A percentile compares a stretch with the other conserved stretches of the same genome.
phyloP scores from a whole-genome alignment of 37 sponge, comb jelly and placozoan genomes.

The Chondrilla cf. caribensis region DNA sequence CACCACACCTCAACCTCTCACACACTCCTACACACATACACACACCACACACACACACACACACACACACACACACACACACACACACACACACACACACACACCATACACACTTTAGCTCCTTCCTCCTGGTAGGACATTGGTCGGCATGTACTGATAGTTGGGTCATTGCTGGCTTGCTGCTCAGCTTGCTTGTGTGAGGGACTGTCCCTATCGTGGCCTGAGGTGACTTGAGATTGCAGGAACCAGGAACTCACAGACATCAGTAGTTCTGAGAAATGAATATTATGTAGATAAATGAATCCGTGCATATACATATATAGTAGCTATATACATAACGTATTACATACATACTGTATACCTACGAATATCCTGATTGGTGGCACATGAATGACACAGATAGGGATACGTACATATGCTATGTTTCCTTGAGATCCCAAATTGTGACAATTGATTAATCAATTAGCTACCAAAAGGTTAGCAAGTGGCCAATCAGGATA shows the following conservation, averaged over 20 bases:
- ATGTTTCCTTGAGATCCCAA: too few relatives aligned
- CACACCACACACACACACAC: too few relatives aligned
- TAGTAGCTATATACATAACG: not conserved
- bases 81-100: not conserved
- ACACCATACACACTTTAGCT: constrained; percentile 47
- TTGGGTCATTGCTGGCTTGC: constrained; percentile 11
- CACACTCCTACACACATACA: too few relatives aligned
- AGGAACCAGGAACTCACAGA: constrained; percentile 1
- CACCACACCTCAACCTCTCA: too few relatives aligned
- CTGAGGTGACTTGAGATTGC: not conserved
- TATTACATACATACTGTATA: constrained; percentile 29
- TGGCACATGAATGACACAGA: too few relatives aligned
- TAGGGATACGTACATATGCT: too few relatives aligned
- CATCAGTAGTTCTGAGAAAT: not conserved
- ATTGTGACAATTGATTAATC: too few relatives aligned
- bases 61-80: not conserved
- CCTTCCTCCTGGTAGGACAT: constrained; percentile 84
- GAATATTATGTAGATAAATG: not conserved
- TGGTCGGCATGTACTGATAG: constrained; percentile 76
- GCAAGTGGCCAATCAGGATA: too few relatives aligned
- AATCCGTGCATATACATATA: not conserved
- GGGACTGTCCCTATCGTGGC: constrained; percentile 1
- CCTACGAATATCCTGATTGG: too few relatives aligned
- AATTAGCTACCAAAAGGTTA: too few relatives aligned
- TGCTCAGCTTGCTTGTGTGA: not conserved